Conservation (phyloP, 2,888 invertebrate species). For the Scaeva pyrastri region DNA sequence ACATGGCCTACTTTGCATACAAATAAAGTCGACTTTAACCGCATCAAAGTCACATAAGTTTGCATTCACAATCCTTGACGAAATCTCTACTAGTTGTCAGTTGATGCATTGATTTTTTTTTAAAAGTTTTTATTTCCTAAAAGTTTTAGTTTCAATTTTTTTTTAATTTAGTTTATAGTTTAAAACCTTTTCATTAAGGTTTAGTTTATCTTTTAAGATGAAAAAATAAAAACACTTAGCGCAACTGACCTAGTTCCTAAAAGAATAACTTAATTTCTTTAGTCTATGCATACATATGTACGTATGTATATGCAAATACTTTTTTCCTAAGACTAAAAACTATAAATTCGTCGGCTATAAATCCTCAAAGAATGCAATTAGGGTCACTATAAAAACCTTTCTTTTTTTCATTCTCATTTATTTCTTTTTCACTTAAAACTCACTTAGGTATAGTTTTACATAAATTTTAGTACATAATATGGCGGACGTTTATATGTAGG, state of each 20-base stretch:
- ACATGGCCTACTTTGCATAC: too few relatives aligned
- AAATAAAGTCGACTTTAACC: too few relatives aligned
- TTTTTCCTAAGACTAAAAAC: neutral
- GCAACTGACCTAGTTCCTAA: neutral
- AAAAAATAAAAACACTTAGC: neutral
- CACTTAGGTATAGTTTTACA: neutral
- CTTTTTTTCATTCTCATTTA: neutral
- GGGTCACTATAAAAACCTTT: slow-evolving; percentile 16
- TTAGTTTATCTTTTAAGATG: neutral
- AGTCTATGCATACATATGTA: neutral
- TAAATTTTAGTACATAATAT: too few relatives aligned
- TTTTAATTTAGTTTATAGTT: neutral
- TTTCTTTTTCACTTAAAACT: slow-evolving; percentile 11
- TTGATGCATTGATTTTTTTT: neutral
- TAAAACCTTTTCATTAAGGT: neutral
- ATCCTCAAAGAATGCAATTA: slow-evolving; percentile 22
- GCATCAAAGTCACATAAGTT: too few relatives aligned
- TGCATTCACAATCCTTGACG: neutral
- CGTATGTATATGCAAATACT: neutral
- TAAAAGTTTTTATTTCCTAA: neutral
- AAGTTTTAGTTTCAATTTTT: neutral
- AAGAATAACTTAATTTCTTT: neutral
- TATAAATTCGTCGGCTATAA: neutral
- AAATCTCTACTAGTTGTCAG: neutral
- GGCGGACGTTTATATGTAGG: too few relatives aligned